A percentile compares a stretch with the other conserved stretches of the same genome.
Conservation (phyloP, 2,888 invertebrate species). For the Caradrina kadenii region DNA sequence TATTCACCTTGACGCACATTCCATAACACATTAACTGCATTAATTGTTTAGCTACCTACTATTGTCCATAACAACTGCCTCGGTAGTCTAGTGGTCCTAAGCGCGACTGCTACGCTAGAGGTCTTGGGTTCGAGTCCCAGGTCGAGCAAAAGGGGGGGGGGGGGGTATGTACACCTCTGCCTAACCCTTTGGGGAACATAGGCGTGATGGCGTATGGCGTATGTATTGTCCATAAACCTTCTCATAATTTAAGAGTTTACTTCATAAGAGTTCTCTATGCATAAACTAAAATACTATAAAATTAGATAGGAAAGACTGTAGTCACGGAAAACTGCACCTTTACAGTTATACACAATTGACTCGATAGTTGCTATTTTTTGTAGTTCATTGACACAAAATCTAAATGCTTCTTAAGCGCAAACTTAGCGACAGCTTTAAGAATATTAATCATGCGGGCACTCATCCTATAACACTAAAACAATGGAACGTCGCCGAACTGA, state of each 20-base stretch:
- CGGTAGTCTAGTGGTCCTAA: too few species aligned
- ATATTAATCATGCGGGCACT: conserved; percentile 17
- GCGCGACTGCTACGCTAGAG: too few species aligned
- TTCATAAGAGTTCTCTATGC: too few species aligned
- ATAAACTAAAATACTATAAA: background rate
- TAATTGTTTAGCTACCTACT: conserved; percentile 20
- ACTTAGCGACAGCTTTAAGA: conserved; percentile 16
- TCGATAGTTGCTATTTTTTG: too few species aligned
- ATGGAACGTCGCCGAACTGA: conserved; percentile 27
- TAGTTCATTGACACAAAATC: conserved; percentile 7
- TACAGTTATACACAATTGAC: background rate
- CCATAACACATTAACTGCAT: conserved; percentile 28
- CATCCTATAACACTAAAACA: conserved; percentile 31
- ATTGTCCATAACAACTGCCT: too few species aligned
- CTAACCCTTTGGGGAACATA: too few species aligned
- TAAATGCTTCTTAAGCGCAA: background rate
- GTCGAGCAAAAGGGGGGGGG: too few species aligned
- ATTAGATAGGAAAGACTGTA: too few species aligned
- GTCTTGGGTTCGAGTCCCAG: too few species aligned
- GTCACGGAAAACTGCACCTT: background rate
- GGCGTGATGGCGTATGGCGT: too few species aligned
- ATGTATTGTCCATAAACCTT: background rate
- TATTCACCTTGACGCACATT: conserved; percentile 45
- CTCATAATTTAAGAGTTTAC: background rate
- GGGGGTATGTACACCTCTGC: too few species aligned